Conservation (phyloP, 2,888 invertebrate species). For the Meganola albula region DNA sequence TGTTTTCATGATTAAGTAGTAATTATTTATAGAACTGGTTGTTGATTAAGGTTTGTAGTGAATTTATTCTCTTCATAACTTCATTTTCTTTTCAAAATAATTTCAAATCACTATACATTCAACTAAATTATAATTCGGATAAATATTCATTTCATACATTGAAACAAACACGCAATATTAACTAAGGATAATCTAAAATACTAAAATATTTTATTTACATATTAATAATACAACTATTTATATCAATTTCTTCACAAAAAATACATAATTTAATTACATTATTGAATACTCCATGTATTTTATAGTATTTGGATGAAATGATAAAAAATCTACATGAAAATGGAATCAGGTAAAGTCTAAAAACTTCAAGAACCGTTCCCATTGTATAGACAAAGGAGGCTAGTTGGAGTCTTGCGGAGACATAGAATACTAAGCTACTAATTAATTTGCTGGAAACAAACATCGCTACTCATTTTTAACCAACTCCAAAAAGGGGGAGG, state of each 20-base stretch:
- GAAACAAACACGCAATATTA: conserved; percentile 18
- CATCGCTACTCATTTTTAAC: no score
- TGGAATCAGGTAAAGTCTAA: conserved; percentile 63
- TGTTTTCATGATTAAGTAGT: background rate
- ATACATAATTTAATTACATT: no score
- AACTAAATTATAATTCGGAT: conserved; percentile 5
- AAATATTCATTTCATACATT: conserved; percentile 9
- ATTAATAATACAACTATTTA: conserved; percentile 26
- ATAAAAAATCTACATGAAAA: conserved; percentile 39
- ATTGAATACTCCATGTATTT: no score
- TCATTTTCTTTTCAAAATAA: background rate
- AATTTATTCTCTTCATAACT: background rate
- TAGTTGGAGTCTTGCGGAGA: no score
- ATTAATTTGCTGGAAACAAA: no score
- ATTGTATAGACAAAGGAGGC: no score
- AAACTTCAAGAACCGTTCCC: conserved; percentile 40
- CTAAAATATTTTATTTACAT: conserved; percentile 44
- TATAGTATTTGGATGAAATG: conserved; percentile 65
- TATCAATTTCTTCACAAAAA: no score
- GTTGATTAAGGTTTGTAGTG: no score
- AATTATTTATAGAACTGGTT: no score
- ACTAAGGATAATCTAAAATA: conserved; percentile 26
- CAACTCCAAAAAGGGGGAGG: no score
- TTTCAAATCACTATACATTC: background rate
- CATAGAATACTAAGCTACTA: no score